Conservation (phyloP, 1,140 invertebrate genomes). For the Dinoponera quadriceps region DNA sequence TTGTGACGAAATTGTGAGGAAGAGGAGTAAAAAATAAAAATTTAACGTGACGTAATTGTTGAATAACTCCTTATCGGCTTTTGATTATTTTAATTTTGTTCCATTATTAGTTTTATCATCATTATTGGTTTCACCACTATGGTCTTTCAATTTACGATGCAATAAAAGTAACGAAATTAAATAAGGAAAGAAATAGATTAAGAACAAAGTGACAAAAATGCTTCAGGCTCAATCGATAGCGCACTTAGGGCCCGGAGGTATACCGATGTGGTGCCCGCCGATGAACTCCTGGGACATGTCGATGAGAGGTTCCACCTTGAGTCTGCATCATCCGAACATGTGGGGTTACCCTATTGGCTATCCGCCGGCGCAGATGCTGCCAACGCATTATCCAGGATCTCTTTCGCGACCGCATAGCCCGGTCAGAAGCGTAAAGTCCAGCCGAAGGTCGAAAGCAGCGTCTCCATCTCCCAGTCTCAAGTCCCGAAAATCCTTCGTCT, state of each 20-base stretch:
- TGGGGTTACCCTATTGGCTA: conserved; percentile 83
- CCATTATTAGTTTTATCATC: too few relatives aligned
- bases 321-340: conserved; percentile 80
- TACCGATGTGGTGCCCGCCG: conserved; percentile 85
- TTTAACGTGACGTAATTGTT: too few relatives aligned
- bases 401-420: conserved; percentile 82
- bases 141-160: too few relatives aligned
- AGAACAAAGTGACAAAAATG: not conserved
- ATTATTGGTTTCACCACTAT: too few relatives aligned
- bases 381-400: conserved; percentile 83
- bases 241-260: conserved; percentile 85
- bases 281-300: conserved; percentile 79
- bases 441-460: conserved; percentile 86
- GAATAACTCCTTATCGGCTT: too few relatives aligned
- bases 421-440: conserved; percentile 84
- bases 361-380: conserved; percentile 84
- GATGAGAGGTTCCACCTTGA: conserved; percentile 82
- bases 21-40: too few relatives aligned
- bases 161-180: too few relatives aligned
- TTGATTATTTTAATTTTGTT: too few relatives aligned
- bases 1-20: too few relatives aligned
- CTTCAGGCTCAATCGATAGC: conserved; percentile 90
- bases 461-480: conserved; percentile 90
- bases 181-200: too few relatives aligned
- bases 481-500: conserved; percentile 88